Conservation (phyloP, 2,888 invertebrate genomes). For the Aphodius granarius region DNA sequence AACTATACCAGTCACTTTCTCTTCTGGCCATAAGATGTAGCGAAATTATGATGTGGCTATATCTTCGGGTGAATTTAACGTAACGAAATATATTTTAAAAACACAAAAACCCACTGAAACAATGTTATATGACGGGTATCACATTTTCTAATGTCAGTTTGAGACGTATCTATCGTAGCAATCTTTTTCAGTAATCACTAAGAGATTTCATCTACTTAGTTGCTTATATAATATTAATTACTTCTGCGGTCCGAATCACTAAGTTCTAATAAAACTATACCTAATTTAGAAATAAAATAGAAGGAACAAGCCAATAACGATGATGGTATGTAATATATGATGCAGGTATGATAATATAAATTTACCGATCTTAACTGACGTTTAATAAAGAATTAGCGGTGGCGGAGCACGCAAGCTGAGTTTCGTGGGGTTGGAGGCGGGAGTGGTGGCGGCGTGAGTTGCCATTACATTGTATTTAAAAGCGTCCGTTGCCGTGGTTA, state of each 20-base stretch:
- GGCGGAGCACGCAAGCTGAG: slow-evolving; percentile 12
- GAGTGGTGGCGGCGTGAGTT: too few relatives aligned
- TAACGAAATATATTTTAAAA: background rate
- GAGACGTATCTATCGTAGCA: background rate
- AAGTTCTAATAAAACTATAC: too few relatives aligned
- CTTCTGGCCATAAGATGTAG: background rate
- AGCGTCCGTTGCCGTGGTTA: slow-evolving; percentile 19
- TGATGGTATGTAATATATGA: too few relatives aligned
- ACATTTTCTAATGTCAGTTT: background rate
- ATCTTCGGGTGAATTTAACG: background rate
- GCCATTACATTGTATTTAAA: slow-evolving; percentile 4
- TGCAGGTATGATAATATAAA: background rate
- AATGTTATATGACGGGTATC: background rate
- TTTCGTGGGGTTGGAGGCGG: background rate
- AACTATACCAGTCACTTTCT: background rate
- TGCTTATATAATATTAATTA: too few relatives aligned
- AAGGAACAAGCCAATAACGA: too few relatives aligned
- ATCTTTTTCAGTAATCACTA: background rate
- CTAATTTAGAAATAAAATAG: too few relatives aligned
- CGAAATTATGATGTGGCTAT: background rate
- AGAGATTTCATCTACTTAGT: background rate
- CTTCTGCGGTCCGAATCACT: too few relatives aligned
- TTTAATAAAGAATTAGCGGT: slow-evolving; percentile 12
- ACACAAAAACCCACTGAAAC: background rate
- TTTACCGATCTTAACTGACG: background rate